A percentile compares a stretch with the other conserved stretches of the same genome.
These are phyloP conservation scores for Eulimnadia texana DNA, from an alignment of 1,140 invertebrate genomes.

Conservation along the genomic window DNA sequence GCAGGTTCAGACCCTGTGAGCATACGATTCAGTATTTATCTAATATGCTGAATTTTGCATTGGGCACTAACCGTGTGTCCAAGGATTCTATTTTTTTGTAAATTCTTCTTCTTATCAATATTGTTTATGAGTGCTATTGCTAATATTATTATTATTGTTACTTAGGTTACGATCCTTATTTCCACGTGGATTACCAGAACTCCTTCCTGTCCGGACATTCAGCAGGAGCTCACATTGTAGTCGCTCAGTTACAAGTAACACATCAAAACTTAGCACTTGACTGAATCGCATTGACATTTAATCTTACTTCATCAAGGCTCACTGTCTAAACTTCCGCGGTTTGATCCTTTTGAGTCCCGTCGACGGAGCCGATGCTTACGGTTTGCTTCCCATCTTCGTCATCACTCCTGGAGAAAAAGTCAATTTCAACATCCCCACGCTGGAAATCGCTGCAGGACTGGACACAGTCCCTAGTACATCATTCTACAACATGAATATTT, in stretches of 20 bases:
- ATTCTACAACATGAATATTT: not conserved
- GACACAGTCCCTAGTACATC: conserved; percentile 17
- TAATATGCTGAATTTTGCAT: too few species aligned
- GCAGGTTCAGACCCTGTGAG: too few species aligned
- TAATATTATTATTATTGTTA: not conserved
- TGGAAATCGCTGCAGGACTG: conserved; percentile 20
- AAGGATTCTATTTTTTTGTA: too few species aligned
- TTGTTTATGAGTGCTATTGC: not conserved
- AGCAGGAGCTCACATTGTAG: conserved; percentile 8
- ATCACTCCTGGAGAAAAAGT: conserved; percentile 20
- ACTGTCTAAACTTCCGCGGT: conserved; percentile 6
- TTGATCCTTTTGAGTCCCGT: conserved; percentile 21
- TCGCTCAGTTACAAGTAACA: not conserved
- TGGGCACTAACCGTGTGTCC: too few species aligned
- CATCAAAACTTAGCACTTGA: not conserved
- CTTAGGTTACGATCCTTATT: conserved; percentile 7
- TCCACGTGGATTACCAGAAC: conserved; percentile 3
- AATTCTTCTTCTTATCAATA: not conserved
- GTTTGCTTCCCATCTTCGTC: conserved; percentile 19
- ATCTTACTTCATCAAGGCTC: not conserved
- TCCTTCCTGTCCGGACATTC: conserved; percentile 9
- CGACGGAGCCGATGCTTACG: conserved; percentile 21
- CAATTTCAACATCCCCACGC: conserved; percentile 22
- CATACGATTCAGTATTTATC: too few species aligned
- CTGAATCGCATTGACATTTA: not conserved